These are phyloP conservation scores for Chionodraco myersi DNA, from an alignment of 2,113 vertebrate genomes.

Conservation along the genomic window DNA sequence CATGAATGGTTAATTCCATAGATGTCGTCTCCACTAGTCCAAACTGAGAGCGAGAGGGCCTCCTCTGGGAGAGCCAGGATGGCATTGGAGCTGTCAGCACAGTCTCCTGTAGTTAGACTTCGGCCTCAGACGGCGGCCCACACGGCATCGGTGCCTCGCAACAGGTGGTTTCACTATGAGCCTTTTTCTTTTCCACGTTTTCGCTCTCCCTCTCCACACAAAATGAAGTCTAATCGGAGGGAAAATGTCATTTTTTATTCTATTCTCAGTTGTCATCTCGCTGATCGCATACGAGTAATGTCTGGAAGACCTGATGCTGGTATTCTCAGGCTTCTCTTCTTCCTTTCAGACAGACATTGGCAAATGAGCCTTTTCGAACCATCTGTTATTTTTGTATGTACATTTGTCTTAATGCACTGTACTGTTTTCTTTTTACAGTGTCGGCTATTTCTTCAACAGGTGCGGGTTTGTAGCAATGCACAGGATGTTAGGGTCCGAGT, in stretches of 20 bases:
- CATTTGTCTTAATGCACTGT: slow-evolving; percentile 1
- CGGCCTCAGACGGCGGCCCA: background rate
- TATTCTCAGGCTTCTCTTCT: slow-evolving; percentile 68
- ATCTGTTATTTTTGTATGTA: slow-evolving; percentile 49
- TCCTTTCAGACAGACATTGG: slow-evolving; percentile 58
- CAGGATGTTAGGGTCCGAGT: slow-evolving; percentile 52
- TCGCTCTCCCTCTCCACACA: slow-evolving; percentile 4
- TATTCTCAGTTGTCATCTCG: slow-evolving; percentile 25
- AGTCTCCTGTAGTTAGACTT: slow-evolving; percentile 41
- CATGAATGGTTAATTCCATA: slow-evolving; percentile 61
- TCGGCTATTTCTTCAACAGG: slow-evolving; percentile 39
- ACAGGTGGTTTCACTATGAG: slow-evolving; percentile 61
- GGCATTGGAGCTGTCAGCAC: slow-evolving; percentile 59
- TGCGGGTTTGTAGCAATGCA: slow-evolving; percentile 13
- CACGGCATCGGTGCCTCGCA: slow-evolving; percentile 1
- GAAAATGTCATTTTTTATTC: slow-evolving; percentile 50
- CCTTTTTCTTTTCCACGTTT: slow-evolving; percentile 18
- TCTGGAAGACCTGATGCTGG: slow-evolving; percentile 47
- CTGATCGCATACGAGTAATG: slow-evolving; percentile 52
- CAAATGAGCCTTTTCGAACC: slow-evolving; percentile 43
- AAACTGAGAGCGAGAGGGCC: slow-evolving; percentile 23
- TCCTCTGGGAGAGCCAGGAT: slow-evolving; percentile 31
- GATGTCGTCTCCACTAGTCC: slow-evolving; percentile 62
- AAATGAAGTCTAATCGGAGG: slow-evolving; percentile 55
- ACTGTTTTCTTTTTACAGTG: slow-evolving; percentile 9